Percentiles rank a stretch among this genome's conserved stretches.
These are phyloP conservation scores for Sarcophilus harrisii DNA, from an alignment of 2,797 vertebrate genomes.

Conservation along the genomic window DNA sequence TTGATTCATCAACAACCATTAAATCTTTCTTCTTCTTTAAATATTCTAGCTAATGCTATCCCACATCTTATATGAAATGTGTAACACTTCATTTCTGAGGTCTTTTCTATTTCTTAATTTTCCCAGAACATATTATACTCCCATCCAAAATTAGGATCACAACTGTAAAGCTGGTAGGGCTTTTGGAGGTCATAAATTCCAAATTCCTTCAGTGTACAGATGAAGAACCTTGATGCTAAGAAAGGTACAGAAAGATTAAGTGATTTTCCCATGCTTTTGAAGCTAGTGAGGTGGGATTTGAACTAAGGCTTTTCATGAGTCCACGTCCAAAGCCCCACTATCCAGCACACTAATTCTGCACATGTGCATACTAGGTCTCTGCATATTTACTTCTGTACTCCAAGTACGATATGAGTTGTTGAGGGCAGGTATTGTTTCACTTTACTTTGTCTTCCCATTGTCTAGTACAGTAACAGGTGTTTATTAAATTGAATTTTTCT, in stretches of 20 bases:
- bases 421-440: constrained; percentile 6
- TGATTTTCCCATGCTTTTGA: neutral
- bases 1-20: neutral
- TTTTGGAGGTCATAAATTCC: neutral
- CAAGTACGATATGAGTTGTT: neutral
- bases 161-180: neutral
- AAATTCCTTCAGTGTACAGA: neutral
- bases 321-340: neutral
- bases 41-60: neutral
- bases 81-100: neutral
- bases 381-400: neutral
- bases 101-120: neutral
- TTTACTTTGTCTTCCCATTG: neutral
- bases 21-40: neutral
- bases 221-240: neutral
- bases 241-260: neutral
- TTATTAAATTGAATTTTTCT: neutral
- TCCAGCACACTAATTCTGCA: neutral
- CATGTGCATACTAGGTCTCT: neutral
- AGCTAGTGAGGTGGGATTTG: neutral
- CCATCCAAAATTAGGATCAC: neutral
- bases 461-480: constrained; percentile 5
- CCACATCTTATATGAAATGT: neutral
- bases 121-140: neutral
- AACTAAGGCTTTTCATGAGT: neutral